These are phyloP conservation scores for Eulemur mongoz DNA, from an alignment of 2,797 vertebrate genomes.

Conservation along the genomic window DNA sequence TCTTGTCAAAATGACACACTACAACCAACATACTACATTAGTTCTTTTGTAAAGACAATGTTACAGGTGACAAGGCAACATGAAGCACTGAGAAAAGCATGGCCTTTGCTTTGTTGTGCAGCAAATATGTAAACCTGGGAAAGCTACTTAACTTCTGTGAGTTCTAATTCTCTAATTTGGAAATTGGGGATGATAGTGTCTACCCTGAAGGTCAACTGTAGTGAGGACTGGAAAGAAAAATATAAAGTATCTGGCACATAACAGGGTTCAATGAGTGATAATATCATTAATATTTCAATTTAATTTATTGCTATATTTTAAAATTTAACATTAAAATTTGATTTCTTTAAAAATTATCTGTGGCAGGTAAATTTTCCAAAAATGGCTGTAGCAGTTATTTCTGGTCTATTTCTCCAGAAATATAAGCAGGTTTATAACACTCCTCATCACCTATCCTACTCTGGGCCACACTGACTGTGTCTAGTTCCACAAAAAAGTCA, in stretches of 20 bases:
- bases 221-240: background rate
- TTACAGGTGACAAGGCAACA: background rate
- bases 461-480: background rate
- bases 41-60: background rate
- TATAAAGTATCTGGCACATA: background rate
- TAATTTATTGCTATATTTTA: background rate
- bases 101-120: background rate
- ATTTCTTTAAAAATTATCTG: background rate
- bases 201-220: background rate
- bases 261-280: background rate
- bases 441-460: background rate
- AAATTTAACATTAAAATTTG: background rate
- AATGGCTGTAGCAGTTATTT: background rate
- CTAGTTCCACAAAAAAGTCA: background rate
- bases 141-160: background rate
- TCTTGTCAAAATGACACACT: conserved; percentile 23
- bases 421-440: background rate
- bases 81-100: background rate
- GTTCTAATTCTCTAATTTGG: background rate
- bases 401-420: background rate
- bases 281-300: background rate
- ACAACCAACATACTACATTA: background rate
- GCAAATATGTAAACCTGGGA: background rate
- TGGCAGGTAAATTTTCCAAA: background rate
- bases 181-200: background rate